Evolutionary conservation across 1,140 invertebrate species (phyloP).

Genomic region (Diploscapter pachys): DNA sequence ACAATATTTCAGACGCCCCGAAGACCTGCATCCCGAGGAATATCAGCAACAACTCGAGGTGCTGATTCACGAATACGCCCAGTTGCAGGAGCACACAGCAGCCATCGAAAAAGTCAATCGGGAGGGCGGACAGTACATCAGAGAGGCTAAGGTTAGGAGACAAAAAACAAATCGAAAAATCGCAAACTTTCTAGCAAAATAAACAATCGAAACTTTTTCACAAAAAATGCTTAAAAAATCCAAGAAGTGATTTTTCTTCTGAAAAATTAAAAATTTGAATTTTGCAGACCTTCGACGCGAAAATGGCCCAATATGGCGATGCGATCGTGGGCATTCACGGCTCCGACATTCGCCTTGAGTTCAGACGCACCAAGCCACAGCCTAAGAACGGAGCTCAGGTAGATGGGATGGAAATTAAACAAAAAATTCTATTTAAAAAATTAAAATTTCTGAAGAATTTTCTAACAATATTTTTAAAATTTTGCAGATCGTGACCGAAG

Average conservation of each 20-base stretch:
- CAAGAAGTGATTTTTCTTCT: neutral
- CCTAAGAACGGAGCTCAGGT: constrained; percentile 69
- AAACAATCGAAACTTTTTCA: too few species aligned
- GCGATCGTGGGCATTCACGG: constrained; percentile 79
- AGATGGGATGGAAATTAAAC: too few species aligned
- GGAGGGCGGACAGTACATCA: constrained; percentile 86
- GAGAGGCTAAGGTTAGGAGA: constrained; percentile 83
- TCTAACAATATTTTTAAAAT: too few species aligned
- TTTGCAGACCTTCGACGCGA: constrained; percentile 79
- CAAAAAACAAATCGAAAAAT: constrained; percentile 59
- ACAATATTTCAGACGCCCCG: constrained; percentile 37
- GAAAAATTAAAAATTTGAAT: neutral
- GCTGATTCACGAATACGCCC: constrained; percentile 73
- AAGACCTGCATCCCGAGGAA: constrained; percentile 54
- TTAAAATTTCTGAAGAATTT: too few species aligned
- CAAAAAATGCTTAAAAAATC: too few species aligned
- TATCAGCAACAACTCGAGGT: constrained; percentile 56
- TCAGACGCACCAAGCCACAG: constrained; percentile 51
- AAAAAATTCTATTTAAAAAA: too few species aligned
- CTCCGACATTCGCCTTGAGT: constrained; percentile 37
- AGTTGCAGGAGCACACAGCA: constrained; percentile 80
- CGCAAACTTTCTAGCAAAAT: too few species aligned
- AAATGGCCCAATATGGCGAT: constrained; percentile 81
- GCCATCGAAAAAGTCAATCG: constrained; percentile 91
- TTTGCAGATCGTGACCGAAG: constrained; percentile 71